Evolutionary conservation across 2,888 invertebrate species (phyloP).

Genomic region (Conistra vaccinii): DNA sequence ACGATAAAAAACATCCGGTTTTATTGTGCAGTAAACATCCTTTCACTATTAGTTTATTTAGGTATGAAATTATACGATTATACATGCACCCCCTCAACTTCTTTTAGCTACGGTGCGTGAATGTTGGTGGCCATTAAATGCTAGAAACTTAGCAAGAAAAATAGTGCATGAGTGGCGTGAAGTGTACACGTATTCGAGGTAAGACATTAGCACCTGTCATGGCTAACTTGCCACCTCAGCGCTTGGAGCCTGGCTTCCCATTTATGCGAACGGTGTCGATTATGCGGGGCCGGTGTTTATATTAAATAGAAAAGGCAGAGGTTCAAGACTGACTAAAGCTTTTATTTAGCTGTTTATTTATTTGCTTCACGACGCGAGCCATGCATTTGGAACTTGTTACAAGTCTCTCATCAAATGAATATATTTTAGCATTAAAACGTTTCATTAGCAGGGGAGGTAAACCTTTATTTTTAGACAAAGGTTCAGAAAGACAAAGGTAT

Average conservation of each 20-base stretch:
- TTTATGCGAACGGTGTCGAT: slow-evolving; percentile 7
- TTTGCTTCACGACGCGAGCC: background rate
- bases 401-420: background rate
- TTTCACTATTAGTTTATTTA: slow-evolving; percentile 16
- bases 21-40: slow-evolving; percentile 24
- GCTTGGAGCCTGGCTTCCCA: background rate
- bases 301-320: slow-evolving; percentile 7
- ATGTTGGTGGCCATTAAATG: no score
- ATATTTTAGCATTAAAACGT: no score
- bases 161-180: no score
- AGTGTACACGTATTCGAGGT: no score
- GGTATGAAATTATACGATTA: slow-evolving; percentile 14
- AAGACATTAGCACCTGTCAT: no score
- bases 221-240: slow-evolving; percentile 10
- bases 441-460: no score
- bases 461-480: background rate
- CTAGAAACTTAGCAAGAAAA: no score
- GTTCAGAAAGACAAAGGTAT: background rate
- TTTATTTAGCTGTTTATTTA: slow-evolving; percentile 8
- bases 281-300: slow-evolving; percentile 12
- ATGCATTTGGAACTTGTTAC: background rate
- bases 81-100: no score
- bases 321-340: background rate
- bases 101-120: no score
- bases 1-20: slow-evolving; percentile 14